Base-by-base conservation (phyloP, 2,888 invertebrate genomes). In the Troides oblongomaculatus region DNA sequence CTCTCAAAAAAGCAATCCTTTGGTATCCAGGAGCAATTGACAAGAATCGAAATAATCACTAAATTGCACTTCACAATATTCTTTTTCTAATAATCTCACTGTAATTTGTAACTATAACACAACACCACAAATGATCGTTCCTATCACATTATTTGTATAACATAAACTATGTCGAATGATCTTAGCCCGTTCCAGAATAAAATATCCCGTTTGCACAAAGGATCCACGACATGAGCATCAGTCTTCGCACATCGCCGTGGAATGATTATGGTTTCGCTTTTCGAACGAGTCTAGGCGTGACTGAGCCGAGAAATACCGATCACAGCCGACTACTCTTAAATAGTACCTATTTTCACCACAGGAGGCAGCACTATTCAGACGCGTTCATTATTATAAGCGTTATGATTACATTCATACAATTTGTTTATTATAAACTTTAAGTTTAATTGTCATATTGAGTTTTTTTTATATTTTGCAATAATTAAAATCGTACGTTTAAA, bases 201-300 rank as follows among this genome's bases (percentile, higher is more conserved):
- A 87, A 85, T 86, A 86, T 83, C 87, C 88, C 90, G 88, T 85
- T 87, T 85, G 81, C 84, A 90, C 88, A 80, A 83, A 76, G 79
- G 85, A 83, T 87, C 90, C 88, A 88, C 90, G 90, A 90, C 88
- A 89, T 88, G 90, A 89, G 91, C 88, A 88, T 92, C 92, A 92
- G 89, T 90, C 88, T 89, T 87, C 86, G 87, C 85, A 87, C 89
- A 89, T 91, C 88, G 90, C 89, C 89, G 88, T 89, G 90, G 89
- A 92, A 91, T 91, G 92, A 91, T 79, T 85, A 85, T 81, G 81
- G 88, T 89, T 92, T 91, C 91, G 89, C 88, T 91, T 91, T 89
- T 87, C 86, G 90, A 90, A 90, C 92, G 89, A 90, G 90, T 91
- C 90, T 91, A 92, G 92, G 92, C 92, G 92, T 92, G 92, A 92